Base-by-base conservation (phyloP, 2,113 vertebrate genomes). In the Oriolus oriolus region DNA sequence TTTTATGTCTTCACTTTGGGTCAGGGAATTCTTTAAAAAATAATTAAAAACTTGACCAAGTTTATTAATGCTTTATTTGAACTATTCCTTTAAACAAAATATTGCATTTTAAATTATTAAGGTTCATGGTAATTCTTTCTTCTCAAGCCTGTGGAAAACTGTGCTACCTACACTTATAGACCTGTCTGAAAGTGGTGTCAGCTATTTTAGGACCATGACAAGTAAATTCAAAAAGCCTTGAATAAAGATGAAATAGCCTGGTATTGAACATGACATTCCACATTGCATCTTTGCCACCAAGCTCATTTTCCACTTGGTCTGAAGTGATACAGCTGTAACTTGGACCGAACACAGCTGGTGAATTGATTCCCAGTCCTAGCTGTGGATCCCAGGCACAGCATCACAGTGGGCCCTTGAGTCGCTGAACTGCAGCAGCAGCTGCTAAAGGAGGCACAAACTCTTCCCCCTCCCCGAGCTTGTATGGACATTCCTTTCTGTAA, bases 321-420 rank as follows among this genome's bases (percentile, higher is more conserved):
- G 78, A 68, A 91, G 66, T 28, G 57, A 18, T 17, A n/a, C 16
- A 24, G 7, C 14, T 37, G 23, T 35, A 44, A 60, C 52, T 75
- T 76, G 61, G 28, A 12, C 35, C 54, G 90, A 77, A 75, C 11
- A 21, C 19, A 52, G 44, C 27, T 45, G 39, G 23, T 80, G 71
- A 64, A 57, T 59, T 49, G 42, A 54, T 53, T 49, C 41, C 41
- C 75, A 87, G n/a, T 22, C 65, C n/a, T 19, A 16, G 61, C 70
- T 49, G 47, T 41, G 49, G 45, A 19, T 42, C 33, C 3, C 16
- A 56, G 54, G 42, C 57, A 54, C 31, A 65, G 53, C 41, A 24
- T 18, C 2, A 1, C 2, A 6, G 41, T 27, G 22, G 30, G 11
- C 27, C 20, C 57, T 56, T 3, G 5, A 71, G 24, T 9, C 0